These are phyloP conservation scores for Myripristis murdjan DNA, from an alignment of 2,797 vertebrate species.

Conservation along the genomic window DNA sequence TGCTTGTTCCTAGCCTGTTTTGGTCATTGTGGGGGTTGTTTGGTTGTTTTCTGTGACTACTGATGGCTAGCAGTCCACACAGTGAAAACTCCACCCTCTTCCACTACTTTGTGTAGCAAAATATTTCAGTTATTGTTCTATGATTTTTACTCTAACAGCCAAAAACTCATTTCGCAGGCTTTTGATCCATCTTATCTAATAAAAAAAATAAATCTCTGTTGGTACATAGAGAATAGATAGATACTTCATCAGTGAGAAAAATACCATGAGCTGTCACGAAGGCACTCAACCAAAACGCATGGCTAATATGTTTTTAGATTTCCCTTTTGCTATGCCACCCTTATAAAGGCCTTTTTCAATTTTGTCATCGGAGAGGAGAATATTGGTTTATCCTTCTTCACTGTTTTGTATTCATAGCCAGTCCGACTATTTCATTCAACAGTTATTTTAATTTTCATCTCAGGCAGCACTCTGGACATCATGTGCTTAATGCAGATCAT, in stretches of 20 bases:
- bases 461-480: no score
- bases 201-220: neutral
- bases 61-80: conserved; percentile 20
- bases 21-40: conserved; percentile 17
- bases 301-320: no score
- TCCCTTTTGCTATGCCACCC: no score
- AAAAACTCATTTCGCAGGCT: neutral
- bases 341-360: no score
- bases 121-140: conserved; percentile 9
- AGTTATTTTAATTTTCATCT: no score
- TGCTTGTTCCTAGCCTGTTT: conserved; percentile 21
- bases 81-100: conserved; percentile 5
- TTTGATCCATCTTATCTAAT: neutral
- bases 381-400: no score
- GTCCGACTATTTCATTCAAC: no score
- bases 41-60: conserved; percentile 29
- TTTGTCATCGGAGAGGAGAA: no score
- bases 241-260: neutral
- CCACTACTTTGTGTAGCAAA: neutral
- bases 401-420: no score
- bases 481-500: no score
- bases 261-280: no score
- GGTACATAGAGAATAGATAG: neutral
- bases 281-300: no score
- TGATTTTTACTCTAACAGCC: neutral